Conservation (phyloP, 2,888 invertebrate species). For the Chydorus sphaericus region DNA sequence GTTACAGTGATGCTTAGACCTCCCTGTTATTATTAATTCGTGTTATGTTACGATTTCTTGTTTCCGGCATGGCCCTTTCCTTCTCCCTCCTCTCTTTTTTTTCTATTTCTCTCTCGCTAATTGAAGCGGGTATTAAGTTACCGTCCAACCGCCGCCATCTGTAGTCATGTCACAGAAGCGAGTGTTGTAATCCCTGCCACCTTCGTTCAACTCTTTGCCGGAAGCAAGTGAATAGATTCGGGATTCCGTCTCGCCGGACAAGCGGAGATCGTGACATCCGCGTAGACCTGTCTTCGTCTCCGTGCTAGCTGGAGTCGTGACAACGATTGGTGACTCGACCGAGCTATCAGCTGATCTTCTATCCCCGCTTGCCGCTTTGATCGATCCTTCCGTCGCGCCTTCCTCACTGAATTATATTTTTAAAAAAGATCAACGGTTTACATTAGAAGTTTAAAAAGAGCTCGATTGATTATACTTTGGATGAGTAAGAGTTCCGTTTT, state of each 20-base stretch:
- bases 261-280: slow-evolving; percentile 19
- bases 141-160: slow-evolving; percentile 49
- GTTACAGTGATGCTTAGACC: not conserved
- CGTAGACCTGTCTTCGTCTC: not conserved
- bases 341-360: not conserved
- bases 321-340: not conserved
- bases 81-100: not conserved
- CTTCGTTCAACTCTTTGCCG: slow-evolving; percentile 17
- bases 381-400: not conserved
- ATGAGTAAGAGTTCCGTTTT: too few species aligned
- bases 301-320: not conserved
- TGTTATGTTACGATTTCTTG: not conserved
- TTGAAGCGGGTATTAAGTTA: slow-evolving; percentile 25
- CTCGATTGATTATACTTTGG: too few species aligned
- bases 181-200: slow-evolving; percentile 14
- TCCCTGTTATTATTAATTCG: not conserved
- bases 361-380: slow-evolving; percentile 8
- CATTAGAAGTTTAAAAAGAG: too few species aligned
- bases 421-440: too few species aligned
- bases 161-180: slow-evolving; percentile 41
- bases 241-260: slow-evolving; percentile 20
- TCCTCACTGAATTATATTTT: not conserved
- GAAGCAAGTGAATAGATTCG: slow-evolving; percentile 21
- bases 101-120: not conserved
- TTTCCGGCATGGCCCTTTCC: not conserved